These are phyloP conservation scores for Propithecus deckenii DNA, from an alignment of 2,797 vertebrate genomes.

Conservation along the genomic window DNA sequence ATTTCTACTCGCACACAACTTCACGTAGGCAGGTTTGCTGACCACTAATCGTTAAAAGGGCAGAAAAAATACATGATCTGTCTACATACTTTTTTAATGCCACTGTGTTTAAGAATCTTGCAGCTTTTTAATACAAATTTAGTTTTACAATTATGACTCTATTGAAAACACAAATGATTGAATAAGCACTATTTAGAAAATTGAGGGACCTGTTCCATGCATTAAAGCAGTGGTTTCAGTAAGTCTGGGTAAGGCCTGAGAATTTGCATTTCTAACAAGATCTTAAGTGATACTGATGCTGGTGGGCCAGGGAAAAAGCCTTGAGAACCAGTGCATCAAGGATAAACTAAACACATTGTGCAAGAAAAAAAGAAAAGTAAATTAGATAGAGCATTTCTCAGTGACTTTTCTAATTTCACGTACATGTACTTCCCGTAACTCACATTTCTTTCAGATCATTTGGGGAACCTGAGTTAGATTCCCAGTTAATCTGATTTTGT, in stretches of 20 bases:
- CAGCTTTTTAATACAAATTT: background rate
- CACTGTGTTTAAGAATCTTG: background rate
- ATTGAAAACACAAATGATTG: background rate
- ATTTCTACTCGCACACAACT: background rate
- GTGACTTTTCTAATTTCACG: constrained; percentile 19
- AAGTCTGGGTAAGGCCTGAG: background rate
- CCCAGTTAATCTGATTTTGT: background rate
- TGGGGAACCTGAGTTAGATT: background rate
- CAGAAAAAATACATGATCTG: background rate
- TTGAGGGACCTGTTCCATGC: background rate
- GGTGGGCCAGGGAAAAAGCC: background rate
- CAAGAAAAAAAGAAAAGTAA: background rate
- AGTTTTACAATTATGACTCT: background rate
- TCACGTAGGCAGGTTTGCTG: background rate
- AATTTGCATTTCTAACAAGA: background rate
- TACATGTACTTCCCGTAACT: background rate
- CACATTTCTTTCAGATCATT: background rate
- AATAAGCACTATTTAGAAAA: background rate
- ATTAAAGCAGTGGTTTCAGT: background rate
- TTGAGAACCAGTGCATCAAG: background rate
- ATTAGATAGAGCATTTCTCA: background rate
- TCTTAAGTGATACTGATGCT: background rate
- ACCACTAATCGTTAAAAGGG: background rate
- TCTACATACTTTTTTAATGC: background rate
- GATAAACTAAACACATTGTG: background rate